Evolutionary conservation across 1,140 invertebrate genomes (phyloP).

Genomic region (Acromyrmex heyeri): DNA sequence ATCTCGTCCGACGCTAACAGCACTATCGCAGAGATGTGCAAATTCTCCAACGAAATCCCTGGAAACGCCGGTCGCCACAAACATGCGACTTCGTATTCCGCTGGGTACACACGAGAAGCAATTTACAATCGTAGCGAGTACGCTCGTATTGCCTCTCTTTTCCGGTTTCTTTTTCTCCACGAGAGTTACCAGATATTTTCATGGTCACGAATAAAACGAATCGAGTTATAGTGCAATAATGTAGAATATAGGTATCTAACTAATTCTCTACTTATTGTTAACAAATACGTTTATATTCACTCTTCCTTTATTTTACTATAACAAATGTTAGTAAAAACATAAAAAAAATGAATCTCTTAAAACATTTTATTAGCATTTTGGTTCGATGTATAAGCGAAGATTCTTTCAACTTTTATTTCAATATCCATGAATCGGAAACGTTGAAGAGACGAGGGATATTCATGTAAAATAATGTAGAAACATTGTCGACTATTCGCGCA

Average conservation of each 20-base stretch:
- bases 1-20: not conserved
- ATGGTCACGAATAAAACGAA: not conserved
- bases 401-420: not conserved
- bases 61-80: conserved; percentile 33
- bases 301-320: not conserved
- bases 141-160: conserved; percentile 42
- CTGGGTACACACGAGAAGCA: conserved; percentile 31
- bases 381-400: not conserved
- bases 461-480: conserved; percentile 38
- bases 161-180: not conserved
- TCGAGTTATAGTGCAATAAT: not conserved
- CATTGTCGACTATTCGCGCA: not conserved
- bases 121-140: conserved; percentile 40
- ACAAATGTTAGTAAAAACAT: not conserved
- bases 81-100: conserved; percentile 55
- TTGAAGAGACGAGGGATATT: not conserved
- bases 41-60: conserved; percentile 51
- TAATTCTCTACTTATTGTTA: not conserved
- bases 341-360: conserved; percentile 4
- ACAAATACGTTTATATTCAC: not conserved
- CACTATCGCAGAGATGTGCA: conserved; percentile 22
- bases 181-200: not conserved
- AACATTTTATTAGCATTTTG: conserved; percentile 25
- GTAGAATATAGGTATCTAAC: not conserved
- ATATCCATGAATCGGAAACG: not conserved